Base-by-base conservation (phyloP, 2,888 invertebrate species). In the Alviniconcha strummeri region DNA sequence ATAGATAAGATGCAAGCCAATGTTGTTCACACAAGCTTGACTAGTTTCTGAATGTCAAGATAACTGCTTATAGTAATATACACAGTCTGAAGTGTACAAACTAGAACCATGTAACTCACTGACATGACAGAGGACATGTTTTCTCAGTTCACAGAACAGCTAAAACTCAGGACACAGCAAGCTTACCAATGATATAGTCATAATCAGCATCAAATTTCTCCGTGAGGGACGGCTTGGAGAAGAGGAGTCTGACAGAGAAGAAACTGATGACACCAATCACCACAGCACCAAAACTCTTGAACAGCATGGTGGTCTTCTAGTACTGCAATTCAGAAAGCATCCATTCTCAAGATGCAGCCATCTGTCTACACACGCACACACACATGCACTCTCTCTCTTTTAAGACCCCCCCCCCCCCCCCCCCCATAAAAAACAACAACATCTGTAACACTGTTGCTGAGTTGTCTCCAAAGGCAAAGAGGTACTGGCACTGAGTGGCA, bases 181-280 rank as follows among this genome's bases (percentile, higher is more conserved):
- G 36, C 36, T 36, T 36, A 36, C 36, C 85, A 60, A 85, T 82
- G 74, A 85, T 84, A 52, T 84, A 85, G 67, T 85, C 85, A 84
- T 85, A 85, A 19, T 84, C 82, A n/a, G 60, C 15, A 36, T 83
- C 84, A 11, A 82, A 81, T 55, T 74, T 72, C 57, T 81, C 81
- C 4, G 52, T 81, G 54, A 81, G 81, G 1, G 81, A 75, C 0
- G 60, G 13, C 6, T 74, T 56, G 54, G 13, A 5, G 55, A 72
- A 36, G 36, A 72, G 54, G 56, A 57, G 54, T 64, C 54, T 57
- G 15, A 81, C n/a, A 11, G 81, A 15, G 6, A 81, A 13, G 19
- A 55, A 80, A 52, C 69, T 71, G n/a, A 80, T 9, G 13, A 80
- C 80, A 0, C 9, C 80, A 0, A 80, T 69, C 54, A 80, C 54